Evolutionary conservation across 2,797 vertebrate genomes (phyloP), one percentile per base, ranked within the genome.

Genomic region (Pantherophis vulpinus): DNA sequence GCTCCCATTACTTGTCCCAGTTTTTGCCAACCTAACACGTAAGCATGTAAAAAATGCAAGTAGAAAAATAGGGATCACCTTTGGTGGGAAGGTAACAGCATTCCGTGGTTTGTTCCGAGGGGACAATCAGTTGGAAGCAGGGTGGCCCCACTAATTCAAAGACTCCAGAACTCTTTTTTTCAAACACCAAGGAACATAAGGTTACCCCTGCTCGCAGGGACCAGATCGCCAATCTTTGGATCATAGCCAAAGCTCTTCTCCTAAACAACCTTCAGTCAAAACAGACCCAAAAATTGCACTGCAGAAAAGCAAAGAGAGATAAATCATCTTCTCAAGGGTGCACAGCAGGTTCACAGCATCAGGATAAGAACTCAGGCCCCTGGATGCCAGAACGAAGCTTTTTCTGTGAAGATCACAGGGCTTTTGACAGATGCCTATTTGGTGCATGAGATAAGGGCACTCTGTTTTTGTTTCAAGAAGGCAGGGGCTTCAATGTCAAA

Each of bases 231-330:
- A 58, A 91, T 58, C 70, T 63, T 91, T 91, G 90, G 87, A 91
- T 91, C 47, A 27, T n/a, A 55, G 47, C 66, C 66, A 91, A 83
- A 88, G 63, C 32, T 83, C 66, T 83, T 83, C 90, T 70, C 87
- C 55, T 47, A 91, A 93, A 91, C 47, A 83, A 29, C 66, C 58
- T 91, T 93, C 79, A 7, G 86, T 91, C 66, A 91, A 83, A 93
- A 88, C 14, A 93, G 59, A 18, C 59, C 87, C 59, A 4, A 91
- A 91, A 90, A 88, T 88, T 55, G 12, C 59, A 54, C 88, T 23
- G 74, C 18, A 13, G 87, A 90, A 79, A 88, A 20, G 29, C 25
- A 59, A 87, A 74, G n/a, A 91, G 63, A 14, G n/a, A 86, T 88
- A 87, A 94, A 91, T 27, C 5, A 5, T 54, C 66, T 55, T 56